A percentile compares a stretch with the other conserved stretches of the same genome.
These are phyloP conservation scores for Marasmarcha lunaedactyla DNA, from an alignment of 2,888 invertebrate genomes.

Conservation along the genomic window DNA sequence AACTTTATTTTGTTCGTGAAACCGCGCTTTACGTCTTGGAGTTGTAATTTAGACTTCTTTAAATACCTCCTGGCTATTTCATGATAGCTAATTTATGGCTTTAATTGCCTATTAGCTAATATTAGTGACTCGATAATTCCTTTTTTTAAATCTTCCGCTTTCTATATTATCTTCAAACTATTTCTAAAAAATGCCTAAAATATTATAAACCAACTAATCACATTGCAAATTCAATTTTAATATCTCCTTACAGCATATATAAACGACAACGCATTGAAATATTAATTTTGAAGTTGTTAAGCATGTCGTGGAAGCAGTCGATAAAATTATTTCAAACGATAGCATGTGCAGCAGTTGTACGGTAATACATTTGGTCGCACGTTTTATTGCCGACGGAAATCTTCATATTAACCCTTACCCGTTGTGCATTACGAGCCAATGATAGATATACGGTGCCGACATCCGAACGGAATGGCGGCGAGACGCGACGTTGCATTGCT, in stretches of 20 bases:
- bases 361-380: constrained; percentile 30
- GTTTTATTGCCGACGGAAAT: constrained; percentile 60
- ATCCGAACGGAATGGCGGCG: constrained; percentile 29
- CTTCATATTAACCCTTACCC: constrained; percentile 29
- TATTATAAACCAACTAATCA: too few species aligned
- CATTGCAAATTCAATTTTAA: too few species aligned
- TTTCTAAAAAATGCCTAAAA: too few species aligned
- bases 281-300: too few species aligned
- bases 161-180: too few species aligned
- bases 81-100: too few species aligned
- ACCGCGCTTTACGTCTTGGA: constrained; percentile 9
- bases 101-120: too few species aligned
- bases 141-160: too few species aligned
- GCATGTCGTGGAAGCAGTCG: constrained; percentile 23
- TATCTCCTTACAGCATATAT: too few species aligned
- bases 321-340: constrained; percentile 46
- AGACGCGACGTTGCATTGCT: neutral
- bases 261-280: too few species aligned
- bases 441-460: constrained; percentile 48
- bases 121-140: too few species aligned
- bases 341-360: constrained; percentile 26
- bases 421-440: constrained; percentile 32
- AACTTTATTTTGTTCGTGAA: constrained; percentile 24
- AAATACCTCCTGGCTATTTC: too few species aligned
- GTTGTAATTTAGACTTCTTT: neutral